Evolutionary conservation across 2,888 invertebrate genomes (phyloP), one percentile per base, ranked within the genome.

Genomic region (Cinara cedri): DNA sequence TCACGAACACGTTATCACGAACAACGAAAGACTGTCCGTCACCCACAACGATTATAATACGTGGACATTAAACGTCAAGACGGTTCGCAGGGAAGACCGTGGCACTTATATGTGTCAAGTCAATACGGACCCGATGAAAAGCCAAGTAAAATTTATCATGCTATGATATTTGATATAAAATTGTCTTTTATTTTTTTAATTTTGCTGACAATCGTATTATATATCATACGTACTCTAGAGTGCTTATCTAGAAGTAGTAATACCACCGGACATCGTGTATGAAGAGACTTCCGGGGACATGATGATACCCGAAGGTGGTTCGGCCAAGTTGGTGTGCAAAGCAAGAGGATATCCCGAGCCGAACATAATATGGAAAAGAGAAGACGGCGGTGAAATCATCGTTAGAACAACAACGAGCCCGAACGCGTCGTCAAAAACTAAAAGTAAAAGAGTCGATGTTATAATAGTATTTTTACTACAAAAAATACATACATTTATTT

Each of bases 51-150:
- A 95, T 88, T 93, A 91, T 89, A 94, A 95, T 87, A 96, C 95
- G 84, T 96, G 96, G 96, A 95, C 95, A 82, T 89, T 96, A 84
- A 93, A 92, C 87, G 94, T 96, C 85, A 90, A 92, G 83, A 91
- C 91, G 83, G 95, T 94, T 83, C 91, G 91, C 85, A 89, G 93
- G 84, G 93, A 94, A 86, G 96, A 96, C 87, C 88, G 94, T 82
- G 96, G 96, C 84, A 91, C 92, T 86, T 95, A 95, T 86, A 95
- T 95, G 95, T 95, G 95, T 88, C 96, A 96, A 89, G 94, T 96
- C 85, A 96, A 96, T 87, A 96, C 95, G 81, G 93, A 95, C 87
- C 95, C 95, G 68, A 94, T 95, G 94, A 94, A 94, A 88, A 95
- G 94, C 90, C 95, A 95, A 92, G 95, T 94, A 88, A 87, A 86